Percentiles rank a stretch among this genome's conserved stretches.
Conservation (phyloP, 2,888 invertebrate species). For the Microctonus aethiopoides region DNA sequence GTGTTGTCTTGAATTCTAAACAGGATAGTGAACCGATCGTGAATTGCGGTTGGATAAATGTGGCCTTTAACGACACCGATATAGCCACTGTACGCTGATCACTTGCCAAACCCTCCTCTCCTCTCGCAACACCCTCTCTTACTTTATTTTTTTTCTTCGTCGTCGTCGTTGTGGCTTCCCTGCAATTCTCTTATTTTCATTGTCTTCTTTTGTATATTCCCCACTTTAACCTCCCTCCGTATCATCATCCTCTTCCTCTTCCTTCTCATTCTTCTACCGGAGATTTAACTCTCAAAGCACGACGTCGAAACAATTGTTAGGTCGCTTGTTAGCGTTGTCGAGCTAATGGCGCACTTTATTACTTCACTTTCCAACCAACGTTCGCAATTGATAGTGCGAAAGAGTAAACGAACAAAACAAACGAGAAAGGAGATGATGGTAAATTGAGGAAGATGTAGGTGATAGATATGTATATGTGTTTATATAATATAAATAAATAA, state of each 20-base stretch:
- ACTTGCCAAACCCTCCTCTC: constrained; percentile 64
- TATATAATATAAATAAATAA: constrained; percentile 15
- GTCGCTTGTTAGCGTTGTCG: constrained; percentile 63
- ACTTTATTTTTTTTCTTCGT: constrained; percentile 34
- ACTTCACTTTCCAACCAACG: constrained; percentile 44
- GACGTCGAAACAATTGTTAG: constrained; percentile 61
- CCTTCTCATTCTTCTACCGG: constrained; percentile 26
- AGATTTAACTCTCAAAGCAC: constrained; percentile 55
- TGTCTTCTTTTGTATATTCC: constrained; percentile 29
- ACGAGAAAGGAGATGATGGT: constrained; percentile 11
- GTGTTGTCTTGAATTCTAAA: constrained; percentile 66
- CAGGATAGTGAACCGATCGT: constrained; percentile 66
- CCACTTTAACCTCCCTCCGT: constrained; percentile 1
- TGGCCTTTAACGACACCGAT: constrained; percentile 65
- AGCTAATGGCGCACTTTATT: constrained; percentile 64
- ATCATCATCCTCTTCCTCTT: not conserved
- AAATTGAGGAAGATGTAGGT: no score
- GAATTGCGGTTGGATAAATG: constrained; percentile 58
- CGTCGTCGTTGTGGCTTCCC: constrained; percentile 30
- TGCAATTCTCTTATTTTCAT: constrained; percentile 22
- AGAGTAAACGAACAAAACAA: not conserved
- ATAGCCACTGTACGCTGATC: constrained; percentile 61
- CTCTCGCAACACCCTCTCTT: constrained; percentile 41
- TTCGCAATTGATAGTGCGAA: not conserved
- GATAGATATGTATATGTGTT: constrained; percentile 20